Conservation (phyloP, 2,797 vertebrate species). For the Scarus forsteni region DNA sequence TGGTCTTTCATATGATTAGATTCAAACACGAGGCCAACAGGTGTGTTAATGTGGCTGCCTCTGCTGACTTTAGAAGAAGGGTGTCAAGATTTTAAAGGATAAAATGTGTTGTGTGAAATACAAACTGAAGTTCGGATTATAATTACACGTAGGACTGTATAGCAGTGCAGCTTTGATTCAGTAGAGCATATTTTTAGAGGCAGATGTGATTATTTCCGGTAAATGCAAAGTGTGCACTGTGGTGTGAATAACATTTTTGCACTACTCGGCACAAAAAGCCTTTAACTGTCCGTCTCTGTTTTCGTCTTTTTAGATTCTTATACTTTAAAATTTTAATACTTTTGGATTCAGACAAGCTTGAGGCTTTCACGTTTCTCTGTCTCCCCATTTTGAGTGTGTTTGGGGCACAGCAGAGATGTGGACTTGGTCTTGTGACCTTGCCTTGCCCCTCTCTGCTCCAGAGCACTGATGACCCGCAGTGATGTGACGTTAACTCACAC, state of each 20-base stretch:
- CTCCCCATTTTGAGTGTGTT: slow-evolving; percentile 10
- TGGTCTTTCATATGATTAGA: slow-evolving; percentile 15
- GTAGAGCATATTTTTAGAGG: background rate
- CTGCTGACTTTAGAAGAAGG: slow-evolving; percentile 6
- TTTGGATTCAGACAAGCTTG: background rate
- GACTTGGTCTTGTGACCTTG: slow-evolving; percentile 45
- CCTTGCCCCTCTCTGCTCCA: slow-evolving; percentile 24
- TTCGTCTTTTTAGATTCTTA: background rate
- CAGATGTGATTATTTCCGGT: background rate
- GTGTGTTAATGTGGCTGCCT: background rate
- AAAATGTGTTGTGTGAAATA: background rate
- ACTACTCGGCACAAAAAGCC: background rate
- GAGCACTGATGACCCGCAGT: slow-evolving; percentile 3
- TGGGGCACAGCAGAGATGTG: slow-evolving; percentile 22
- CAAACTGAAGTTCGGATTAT: background rate
- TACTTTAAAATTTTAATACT: slow-evolving; percentile 8
- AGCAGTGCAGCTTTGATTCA: background rate
- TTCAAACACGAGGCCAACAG: slow-evolving; percentile 8
- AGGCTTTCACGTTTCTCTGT: slow-evolving; percentile 14
- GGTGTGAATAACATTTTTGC: slow-evolving; percentile 45
- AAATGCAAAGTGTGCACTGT: slow-evolving; percentile 18
- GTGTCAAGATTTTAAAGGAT: slow-evolving; percentile 36
- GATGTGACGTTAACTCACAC: no score
- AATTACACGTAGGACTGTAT: background rate
- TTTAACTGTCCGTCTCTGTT: background rate